Base-by-base conservation (phyloP, 2,113 vertebrate genomes). In the Notarius quadriscutis region DNA sequence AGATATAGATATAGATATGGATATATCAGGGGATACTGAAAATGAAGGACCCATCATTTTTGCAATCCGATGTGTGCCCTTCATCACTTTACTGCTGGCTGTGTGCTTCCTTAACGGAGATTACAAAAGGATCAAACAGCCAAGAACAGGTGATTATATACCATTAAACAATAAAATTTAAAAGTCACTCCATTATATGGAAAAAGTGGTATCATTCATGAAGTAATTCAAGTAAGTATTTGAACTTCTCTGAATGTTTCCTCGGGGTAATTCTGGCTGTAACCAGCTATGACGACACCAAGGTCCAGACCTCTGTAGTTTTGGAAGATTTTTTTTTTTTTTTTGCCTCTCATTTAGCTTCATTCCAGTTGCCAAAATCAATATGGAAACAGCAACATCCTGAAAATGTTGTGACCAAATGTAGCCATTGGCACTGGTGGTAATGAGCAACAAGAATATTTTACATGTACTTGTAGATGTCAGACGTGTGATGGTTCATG, bases 61-160 rank as follows among this genome's bases (percentile, higher is more conserved):
- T 25, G 6, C 20, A 4, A 27, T 87, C 22, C 78, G 86, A 0
- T 62, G 86, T 25, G 34, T 74, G 6, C 86, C 86, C 67, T 81
- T 87, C 30, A 9, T 87, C 25, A 87, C 86, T 1, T 57, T 87
- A 18, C 79, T 87, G 65, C 25, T 87, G 57, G 86, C 67, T 0
- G 79, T 82, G 55, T 82, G 55, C 41, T 62, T 62, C 25, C 86
- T 87, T 6, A 74, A 51, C 79, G 3, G 25, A 50, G 5, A 30
- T 18, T 0, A 25, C 9, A 74, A 15, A 82, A 53, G 10, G 15
- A 51, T 17, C 11, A 27, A 20, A 25, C 11, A 30, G 20, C 11
- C 12, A 53, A 86, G 10, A 79, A 9, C 72, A 51, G 12, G 85
- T 62, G 55, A 41, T 30, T 53, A 80, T 53, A n/a, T 15, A 20